Evolutionary conservation across 2,888 invertebrate species (phyloP), one percentile per base, ranked within the genome.

Genomic region (Celastrina argiolus): DNA sequence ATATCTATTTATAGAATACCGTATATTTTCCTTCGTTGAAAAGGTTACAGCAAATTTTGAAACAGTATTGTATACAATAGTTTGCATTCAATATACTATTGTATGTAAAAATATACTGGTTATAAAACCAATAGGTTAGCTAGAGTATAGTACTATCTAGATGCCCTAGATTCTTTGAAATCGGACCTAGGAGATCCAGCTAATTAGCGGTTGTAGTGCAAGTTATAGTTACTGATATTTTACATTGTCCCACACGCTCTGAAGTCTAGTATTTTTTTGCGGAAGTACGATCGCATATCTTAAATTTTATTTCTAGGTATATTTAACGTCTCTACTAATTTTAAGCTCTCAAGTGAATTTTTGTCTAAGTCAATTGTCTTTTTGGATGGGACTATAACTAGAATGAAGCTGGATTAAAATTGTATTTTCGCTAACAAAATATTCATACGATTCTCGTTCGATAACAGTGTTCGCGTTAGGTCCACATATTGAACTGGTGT

Each of bases 121-220:
- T 22, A 6, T 12, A 51, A 3, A 45, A 8, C 16, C 18, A 45
- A 45, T 18, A 45, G 42, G 16, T 18, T 18, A 45, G 42, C 42
- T 18, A 45, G 2, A 12, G 51, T 51, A 3, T 51, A 22, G 51
- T 51, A 22, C 51, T 51, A 10, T 51, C 51, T 22, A 51, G 22
- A 51, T 31, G 56, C 56, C 56, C 56, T 31, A 56, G n/a, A 56
- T 56, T 26, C 56, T 26, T 56, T 56, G 56, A 56, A 56, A 56
- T 28, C 26, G 22, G 26, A 31, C 26, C 31, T n/a, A 28, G 56
- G n/a, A 56, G 14, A n/a, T 56, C 28, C 10, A 56, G 56, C 28
- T 56, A 56, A 56, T 56, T 56, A 56, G 56, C n/a, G 28, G 18
- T 12, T 18, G 22, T 51, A 31, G 28, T 28, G 56, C 56, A 56